phyloP scores from a whole-genome alignment of 2,113 vertebrate genomes.

The Equus quagga region DNA sequence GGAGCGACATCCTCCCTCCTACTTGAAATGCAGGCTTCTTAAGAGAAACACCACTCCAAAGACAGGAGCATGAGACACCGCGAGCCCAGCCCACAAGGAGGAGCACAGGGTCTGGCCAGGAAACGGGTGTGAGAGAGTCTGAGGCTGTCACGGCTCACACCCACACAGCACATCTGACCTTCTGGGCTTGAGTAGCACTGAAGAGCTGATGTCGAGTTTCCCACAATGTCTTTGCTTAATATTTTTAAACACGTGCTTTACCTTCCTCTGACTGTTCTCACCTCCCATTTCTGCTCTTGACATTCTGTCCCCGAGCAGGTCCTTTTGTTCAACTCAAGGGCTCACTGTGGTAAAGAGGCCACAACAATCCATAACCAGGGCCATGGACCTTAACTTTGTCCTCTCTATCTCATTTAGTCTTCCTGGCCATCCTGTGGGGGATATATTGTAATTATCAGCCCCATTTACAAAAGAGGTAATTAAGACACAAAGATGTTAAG shows the following conservation, averaged over 20 bases:
- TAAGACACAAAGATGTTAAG: neutral
- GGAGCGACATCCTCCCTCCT: constrained; percentile 69
- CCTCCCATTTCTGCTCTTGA: neutral
- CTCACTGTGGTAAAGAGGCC: neutral
- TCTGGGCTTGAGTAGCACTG: neutral
- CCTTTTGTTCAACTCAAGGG: neutral
- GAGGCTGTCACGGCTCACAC: neutral
- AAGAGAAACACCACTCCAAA: constrained; percentile 76
- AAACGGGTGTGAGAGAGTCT: neutral
- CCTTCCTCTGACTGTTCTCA: neutral
- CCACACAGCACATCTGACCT: neutral
- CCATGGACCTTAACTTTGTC: neutral
- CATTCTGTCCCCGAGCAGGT: neutral
- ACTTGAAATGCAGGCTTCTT: constrained; percentile 52
- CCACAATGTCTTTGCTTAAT: neutral
- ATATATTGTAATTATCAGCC: neutral
- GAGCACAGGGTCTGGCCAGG: constrained; percentile 28
- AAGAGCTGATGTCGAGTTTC: neutral
- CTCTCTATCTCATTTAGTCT: constrained; percentile 25
- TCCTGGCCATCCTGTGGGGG: neutral
- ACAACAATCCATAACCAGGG: neutral
- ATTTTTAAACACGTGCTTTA: neutral
- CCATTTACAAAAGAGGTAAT: neutral
- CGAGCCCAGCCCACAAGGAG: constrained; percentile 83
- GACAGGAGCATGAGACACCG: constrained; percentile 24